Conservation (phyloP, 92 coral and sea anemone species). For the Porites evermanni region DNA sequence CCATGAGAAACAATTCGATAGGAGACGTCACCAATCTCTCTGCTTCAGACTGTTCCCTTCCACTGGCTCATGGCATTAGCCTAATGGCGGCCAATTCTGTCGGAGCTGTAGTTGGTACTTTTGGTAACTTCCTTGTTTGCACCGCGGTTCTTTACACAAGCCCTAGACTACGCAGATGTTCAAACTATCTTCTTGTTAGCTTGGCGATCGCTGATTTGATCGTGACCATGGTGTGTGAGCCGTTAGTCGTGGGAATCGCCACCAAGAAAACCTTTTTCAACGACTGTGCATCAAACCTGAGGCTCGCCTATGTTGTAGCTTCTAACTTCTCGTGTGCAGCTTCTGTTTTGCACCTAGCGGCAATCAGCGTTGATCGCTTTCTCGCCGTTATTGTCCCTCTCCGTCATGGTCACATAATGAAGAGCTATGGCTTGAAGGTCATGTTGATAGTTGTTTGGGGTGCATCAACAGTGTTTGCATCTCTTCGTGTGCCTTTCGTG, state of each 20-base stretch:
- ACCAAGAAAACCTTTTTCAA: conserved; percentile 17
- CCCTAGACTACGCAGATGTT: conserved; percentile 32
- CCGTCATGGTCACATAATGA: conserved; percentile 36
- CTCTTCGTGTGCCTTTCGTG: conserved; percentile 17
- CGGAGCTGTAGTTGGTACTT: conserved; percentile 38
- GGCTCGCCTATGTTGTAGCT: conserved; percentile 15
- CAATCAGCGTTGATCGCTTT: conserved; percentile 56
- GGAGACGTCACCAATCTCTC: background rate
- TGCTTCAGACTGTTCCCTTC: conserved; percentile 36
- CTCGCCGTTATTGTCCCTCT: conserved; percentile 45
- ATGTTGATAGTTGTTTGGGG: conserved; percentile 41
- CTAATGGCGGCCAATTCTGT: conserved; percentile 41
- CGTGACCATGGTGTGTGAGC: conserved; percentile 54
- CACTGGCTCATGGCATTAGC: conserved; percentile 46
- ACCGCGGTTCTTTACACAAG: conserved; percentile 40
- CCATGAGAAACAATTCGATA: background rate
- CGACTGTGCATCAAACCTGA: conserved; percentile 38
- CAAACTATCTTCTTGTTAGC: conserved; percentile 57
- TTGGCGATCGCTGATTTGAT: conserved; percentile 69
- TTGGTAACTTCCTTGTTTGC: conserved; percentile 59
- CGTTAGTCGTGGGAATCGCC: conserved; percentile 40
- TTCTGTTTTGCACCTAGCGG: conserved; percentile 39
- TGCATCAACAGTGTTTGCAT: conserved; percentile 16
- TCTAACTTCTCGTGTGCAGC: conserved; percentile 40
- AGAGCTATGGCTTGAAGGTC: conserved; percentile 34